Percentiles rank a stretch among this genome's conserved stretches.
Evolutionary conservation across 2,113 vertebrate genomes (phyloP).

Genomic region (Pollimyrus isidori): DNA sequence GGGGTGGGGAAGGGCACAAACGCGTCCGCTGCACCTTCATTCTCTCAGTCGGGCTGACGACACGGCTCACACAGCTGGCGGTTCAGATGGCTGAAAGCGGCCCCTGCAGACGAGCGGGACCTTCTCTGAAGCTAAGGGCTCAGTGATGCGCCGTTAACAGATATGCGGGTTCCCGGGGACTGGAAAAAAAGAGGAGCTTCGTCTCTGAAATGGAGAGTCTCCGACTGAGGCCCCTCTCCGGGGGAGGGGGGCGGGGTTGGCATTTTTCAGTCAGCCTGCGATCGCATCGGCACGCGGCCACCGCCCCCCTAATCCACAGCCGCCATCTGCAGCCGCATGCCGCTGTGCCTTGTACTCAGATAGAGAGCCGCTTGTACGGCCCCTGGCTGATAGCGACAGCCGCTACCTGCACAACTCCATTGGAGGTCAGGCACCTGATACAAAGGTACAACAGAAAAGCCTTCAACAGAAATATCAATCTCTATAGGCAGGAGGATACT

Average conservation of each 20-base stretch:
- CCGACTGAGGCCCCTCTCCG: background rate
- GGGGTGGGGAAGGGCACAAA: background rate
- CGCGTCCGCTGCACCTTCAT: background rate
- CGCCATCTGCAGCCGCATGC: background rate
- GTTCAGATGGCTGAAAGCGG: background rate
- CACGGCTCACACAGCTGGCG: background rate
- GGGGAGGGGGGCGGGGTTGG: background rate
- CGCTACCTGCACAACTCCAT: background rate
- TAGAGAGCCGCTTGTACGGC: slow-evolving; percentile 11
- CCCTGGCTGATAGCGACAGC: background rate
- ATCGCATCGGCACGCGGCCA: slow-evolving; percentile 24
- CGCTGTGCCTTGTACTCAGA: slow-evolving; percentile 5
- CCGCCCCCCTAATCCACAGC: slow-evolving; percentile 20
- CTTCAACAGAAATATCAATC: background rate
- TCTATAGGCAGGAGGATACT: background rate
- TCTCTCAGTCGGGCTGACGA: background rate
- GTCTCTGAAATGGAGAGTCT: background rate
- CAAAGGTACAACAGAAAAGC: background rate
- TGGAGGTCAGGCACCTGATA: background rate
- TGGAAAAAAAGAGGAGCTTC: background rate
- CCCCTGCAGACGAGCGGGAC: background rate
- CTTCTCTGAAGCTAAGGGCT: background rate
- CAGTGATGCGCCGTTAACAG: background rate
- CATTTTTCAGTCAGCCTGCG: slow-evolving; percentile 26
- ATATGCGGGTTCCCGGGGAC: background rate